These are phyloP conservation scores for Poecilia wingei DNA, from an alignment of 2,797 vertebrate species.

Conservation along the genomic window DNA sequence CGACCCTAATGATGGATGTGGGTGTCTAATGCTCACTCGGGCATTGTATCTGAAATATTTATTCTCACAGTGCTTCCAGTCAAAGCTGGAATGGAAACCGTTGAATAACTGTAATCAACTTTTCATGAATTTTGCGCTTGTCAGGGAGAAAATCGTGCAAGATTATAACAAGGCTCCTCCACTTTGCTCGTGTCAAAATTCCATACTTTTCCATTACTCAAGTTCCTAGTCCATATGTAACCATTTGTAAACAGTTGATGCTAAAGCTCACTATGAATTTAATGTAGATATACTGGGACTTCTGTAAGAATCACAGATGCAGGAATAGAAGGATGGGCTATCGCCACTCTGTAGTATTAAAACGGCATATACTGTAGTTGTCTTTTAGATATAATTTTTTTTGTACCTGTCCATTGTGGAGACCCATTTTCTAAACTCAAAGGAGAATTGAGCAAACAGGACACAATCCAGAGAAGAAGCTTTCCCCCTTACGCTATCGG, in stretches of 20 bases:
- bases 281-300: background rate
- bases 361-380: slow-evolving; percentile 3
- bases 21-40: slow-evolving; percentile 40
- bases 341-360: slow-evolving; percentile 1
- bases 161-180: background rate
- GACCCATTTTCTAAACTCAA: background rate
- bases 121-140: slow-evolving; percentile 39
- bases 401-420: background rate
- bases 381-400: background rate
- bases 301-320: background rate
- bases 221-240: background rate
- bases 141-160: slow-evolving; percentile 27
- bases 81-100: slow-evolving; percentile 40
- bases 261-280: background rate
- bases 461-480: slow-evolving; percentile 33
- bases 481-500: slow-evolving; percentile 30
- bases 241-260: background rate
- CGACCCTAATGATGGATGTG: slow-evolving; percentile 27
- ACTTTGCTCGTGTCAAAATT: background rate
- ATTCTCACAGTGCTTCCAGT: slow-evolving; percentile 35
- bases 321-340: background rate
- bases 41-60: slow-evolving; percentile 46
- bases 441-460: slow-evolving; percentile 14
- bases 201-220: background rate
- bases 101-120: slow-evolving; percentile 45